Evolutionary conservation across 2,113 vertebrate species (phyloP), one percentile per base, ranked within the genome.

Genomic region (Polypterus senegalus): DNA sequence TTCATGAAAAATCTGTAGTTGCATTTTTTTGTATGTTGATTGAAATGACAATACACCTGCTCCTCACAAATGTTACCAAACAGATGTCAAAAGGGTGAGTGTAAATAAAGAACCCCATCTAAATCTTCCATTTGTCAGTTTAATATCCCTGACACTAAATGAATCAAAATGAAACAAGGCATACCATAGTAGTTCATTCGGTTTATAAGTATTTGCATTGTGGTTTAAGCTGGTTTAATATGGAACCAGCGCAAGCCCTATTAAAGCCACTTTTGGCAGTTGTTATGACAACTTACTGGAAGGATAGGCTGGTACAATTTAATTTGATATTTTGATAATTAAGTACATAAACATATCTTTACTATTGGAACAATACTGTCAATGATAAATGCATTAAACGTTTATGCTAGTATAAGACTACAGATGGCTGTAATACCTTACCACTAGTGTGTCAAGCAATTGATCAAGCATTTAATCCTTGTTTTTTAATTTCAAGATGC

Each of bases 261-360:
- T 72, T 73, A 64, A 68, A 72, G 72, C 74, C 78, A 76, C 77
- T 82, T 65, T 73, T 74, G 79, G 73, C 71, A 67, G 77, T 77
- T 81, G 73, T 81, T 83, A 77, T 79, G 82, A 85, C 76, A 83
- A 74, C 83, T 69, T 61, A 70, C 75, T 72, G 60, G 70, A 75
- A 80, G 72, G 70, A 71, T 69, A 73, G 69, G 63, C 66, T 72
- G 10, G 58, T 62, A 44, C 58, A 8, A 6, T 67, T 49, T 54
- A 65, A 73, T 58, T 27, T 58, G 63, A 70, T 71, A 63, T 74
- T 79, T 64, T 66, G 68, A 73, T 74, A 74, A 74, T 71, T 73
- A 69, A 75, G 74, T 63, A 70, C 62, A 65, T 75, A 27, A 27
- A 27, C 27, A 27, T 27, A 27, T 27, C 27, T 27, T 27, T 27